Base-by-base conservation (phyloP, 2,797 vertebrate genomes). In the Poecilia gillii region DNA sequence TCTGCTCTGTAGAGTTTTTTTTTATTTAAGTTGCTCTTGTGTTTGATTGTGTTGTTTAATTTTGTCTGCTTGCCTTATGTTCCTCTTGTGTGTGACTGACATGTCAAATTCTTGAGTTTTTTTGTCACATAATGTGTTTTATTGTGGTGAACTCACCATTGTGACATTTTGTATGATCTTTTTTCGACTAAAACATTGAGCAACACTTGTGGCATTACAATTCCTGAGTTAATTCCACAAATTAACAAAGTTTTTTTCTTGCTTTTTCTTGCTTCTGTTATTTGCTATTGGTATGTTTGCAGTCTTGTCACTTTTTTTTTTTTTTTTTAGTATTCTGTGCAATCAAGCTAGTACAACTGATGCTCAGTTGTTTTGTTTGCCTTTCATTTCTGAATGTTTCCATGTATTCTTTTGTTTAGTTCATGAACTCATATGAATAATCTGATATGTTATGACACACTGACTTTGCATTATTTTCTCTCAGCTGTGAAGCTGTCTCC, bases 401-500 rank as follows among this genome's bases (percentile, higher is more conserved):
- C 1, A 3, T 25, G 16, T 14, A 0, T 46, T 75, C 25, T 53
- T 73, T 75, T 57, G 79, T 86, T 66, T 14, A 45, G 1, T 55
- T 43, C 25, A 80, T 25, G 46, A 5, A 79, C 2, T 2, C 6
- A 33, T 8, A 33, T 64, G 71, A 57, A 79, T 14, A 28, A 33
- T 51, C 7, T 66, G 8, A 28, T 57, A 70, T 53, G 11, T 76
- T 16, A 74, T 71, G 81, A 55, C 0, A 31, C 72, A 82, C 70
- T 85, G 20, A 83, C 55, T 71, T 75, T 23, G 70, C 47, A 85
- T 74, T 75, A 43, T 85, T 81, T 87, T 75, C 39, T 82, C 83
- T 81, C 71, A 93, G 92, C 83, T 84, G 51, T 77, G 71, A 92
- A 82, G 72, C 79, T 72, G 0, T 59, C 82, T 78, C 59, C 73